phyloP scores from a whole-genome alignment of 2,797 vertebrate genomes.

The Phataginus tetradactyla region DNA sequence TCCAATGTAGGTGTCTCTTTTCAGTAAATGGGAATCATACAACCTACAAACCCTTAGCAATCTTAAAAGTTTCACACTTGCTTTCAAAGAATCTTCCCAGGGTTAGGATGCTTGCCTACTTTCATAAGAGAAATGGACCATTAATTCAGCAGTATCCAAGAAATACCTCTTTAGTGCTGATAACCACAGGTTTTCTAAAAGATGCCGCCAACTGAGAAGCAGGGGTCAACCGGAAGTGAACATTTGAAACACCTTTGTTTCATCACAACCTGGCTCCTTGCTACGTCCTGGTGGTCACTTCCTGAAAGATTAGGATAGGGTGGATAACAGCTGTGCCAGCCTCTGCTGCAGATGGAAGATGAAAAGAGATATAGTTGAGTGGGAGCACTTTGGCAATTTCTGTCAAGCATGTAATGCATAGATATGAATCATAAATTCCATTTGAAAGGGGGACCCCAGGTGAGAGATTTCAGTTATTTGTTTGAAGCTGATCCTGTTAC shows the following conservation, averaged over 20 bases:
- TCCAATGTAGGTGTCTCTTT: rapidly evolving
- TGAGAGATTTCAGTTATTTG: background rate
- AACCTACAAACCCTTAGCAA: background rate
- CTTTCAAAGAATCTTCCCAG: background rate
- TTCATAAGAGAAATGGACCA: background rate
- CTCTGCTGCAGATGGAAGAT: background rate
- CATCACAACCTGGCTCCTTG: background rate
- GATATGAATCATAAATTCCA: background rate
- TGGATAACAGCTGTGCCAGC: no score
- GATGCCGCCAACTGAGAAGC: background rate
- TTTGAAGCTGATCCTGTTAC: background rate
- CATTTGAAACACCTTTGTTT: background rate
- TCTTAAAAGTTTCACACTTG: background rate
- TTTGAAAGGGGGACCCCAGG: background rate
- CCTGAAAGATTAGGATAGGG: background rate
- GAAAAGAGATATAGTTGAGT: background rate
- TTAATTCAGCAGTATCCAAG: background rate
- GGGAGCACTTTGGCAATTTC: background rate
- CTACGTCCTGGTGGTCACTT: background rate
- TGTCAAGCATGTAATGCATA: background rate
- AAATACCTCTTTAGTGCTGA: background rate
- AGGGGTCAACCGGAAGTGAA: background rate
- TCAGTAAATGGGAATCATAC: background rate
- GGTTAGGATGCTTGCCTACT: background rate
- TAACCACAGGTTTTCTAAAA: background rate